Percentiles rank a stretch among this genome's conserved stretches.
Conservation (phyloP, 2,113 vertebrate genomes). For the Nannospalax galili region DNA sequence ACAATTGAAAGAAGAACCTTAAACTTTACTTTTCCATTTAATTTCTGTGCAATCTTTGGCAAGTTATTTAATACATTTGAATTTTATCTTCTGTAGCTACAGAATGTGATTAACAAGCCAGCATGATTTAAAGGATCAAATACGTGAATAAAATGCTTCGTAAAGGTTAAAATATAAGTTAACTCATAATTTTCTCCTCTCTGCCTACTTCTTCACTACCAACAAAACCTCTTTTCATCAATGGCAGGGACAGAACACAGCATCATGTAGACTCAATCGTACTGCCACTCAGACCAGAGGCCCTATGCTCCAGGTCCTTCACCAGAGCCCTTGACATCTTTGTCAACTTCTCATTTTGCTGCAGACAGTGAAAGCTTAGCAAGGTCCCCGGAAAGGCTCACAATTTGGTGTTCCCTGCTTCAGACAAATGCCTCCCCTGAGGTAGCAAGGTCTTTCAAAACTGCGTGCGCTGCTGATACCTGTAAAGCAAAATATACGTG, state of each 20-base stretch:
- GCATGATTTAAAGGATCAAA: neutral
- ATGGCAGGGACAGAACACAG: too few relatives aligned
- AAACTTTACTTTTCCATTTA: neutral
- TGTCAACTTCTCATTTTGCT: conserved; percentile 16
- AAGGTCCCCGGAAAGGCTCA: conserved; percentile 60
- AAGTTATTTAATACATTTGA: neutral
- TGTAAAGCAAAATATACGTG: neutral
- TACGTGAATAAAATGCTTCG: neutral
- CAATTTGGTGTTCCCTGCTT: conserved; percentile 54
- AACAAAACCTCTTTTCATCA: neutral
- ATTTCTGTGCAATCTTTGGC: neutral
- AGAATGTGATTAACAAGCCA: neutral
- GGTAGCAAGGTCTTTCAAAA: conserved; percentile 68
- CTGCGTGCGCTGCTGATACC: neutral
- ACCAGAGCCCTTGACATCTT: fast-evolving
- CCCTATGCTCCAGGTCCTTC: fast-evolving
- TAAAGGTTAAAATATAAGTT: neutral
- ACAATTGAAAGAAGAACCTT: neutral
- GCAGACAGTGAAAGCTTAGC: conserved; percentile 42
- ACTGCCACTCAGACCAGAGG: neutral
- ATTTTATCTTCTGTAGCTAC: neutral
- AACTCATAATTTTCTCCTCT: neutral
- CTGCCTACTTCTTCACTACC: neutral
- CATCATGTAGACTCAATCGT: fast-evolving
- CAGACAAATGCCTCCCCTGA: conserved; percentile 61